Conservation (phyloP, 2,113 vertebrate genomes). For the Pseudorasbora parva region DNA sequence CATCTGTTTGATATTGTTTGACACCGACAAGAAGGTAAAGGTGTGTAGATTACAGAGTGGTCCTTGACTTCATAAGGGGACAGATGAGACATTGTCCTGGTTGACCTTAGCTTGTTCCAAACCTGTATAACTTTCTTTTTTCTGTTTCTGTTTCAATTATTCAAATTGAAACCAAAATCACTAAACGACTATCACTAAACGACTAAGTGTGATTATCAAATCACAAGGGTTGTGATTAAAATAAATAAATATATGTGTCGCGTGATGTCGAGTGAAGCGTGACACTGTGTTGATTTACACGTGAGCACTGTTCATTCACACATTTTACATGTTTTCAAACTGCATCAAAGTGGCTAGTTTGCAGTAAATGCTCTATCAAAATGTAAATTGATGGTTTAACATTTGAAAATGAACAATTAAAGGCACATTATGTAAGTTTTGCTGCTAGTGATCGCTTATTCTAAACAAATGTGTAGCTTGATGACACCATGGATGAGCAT, state of each 20-base stretch:
- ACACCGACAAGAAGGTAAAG: slow-evolving; percentile 45
- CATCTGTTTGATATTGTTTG: slow-evolving; percentile 76
- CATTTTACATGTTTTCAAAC: too few species aligned
- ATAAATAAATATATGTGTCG: neutral
- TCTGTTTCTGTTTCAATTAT: neutral
- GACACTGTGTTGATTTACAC: neutral
- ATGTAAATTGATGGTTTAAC: too few species aligned
- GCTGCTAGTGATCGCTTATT: too few species aligned
- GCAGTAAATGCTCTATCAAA: neutral
- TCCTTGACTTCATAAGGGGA: slow-evolving; percentile 45
- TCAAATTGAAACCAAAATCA: neutral
- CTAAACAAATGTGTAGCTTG: too few species aligned
- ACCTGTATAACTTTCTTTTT: neutral
- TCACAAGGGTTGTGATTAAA: neutral
- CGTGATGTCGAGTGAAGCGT: neutral
- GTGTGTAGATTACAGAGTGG: slow-evolving; percentile 44
- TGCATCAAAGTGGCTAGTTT: neutral
- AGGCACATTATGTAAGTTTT: too few species aligned
- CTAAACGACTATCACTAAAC: neutral
- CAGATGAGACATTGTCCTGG: neutral
- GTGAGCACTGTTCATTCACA: too few species aligned
- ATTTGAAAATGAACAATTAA: too few species aligned
- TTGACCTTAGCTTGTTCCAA: neutral
- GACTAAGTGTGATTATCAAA: neutral
- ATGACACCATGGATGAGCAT: too few species aligned